Conservation (phyloP, 2,797 vertebrate species). For the Halcyon smyrnensis region DNA sequence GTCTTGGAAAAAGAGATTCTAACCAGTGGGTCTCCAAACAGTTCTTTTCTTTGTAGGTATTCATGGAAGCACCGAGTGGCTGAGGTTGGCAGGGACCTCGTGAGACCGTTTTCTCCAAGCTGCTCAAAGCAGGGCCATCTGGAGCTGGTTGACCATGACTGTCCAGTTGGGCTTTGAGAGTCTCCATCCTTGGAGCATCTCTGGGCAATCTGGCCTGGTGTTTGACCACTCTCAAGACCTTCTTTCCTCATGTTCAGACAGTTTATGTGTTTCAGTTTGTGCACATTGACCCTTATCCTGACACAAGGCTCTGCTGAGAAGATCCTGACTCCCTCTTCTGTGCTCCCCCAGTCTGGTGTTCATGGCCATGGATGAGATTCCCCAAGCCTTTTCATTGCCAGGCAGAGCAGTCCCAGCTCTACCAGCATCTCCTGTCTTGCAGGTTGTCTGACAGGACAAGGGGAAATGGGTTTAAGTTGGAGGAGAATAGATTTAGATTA, state of each 20-base stretch:
- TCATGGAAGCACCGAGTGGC: background rate
- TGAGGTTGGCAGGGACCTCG: background rate
- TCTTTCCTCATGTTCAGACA: background rate
- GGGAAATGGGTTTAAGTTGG: no score
- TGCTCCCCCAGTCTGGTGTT: background rate
- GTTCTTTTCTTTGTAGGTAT: background rate
- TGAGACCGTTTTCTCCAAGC: background rate
- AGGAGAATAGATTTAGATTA: no score
- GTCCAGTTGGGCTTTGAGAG: background rate
- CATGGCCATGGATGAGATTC: background rate
- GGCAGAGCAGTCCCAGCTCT: background rate
- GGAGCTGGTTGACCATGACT: background rate
- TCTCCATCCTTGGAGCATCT: background rate
- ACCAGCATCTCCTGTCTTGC: no score
- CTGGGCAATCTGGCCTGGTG: background rate
- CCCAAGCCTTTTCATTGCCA: background rate
- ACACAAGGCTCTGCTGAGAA: background rate
- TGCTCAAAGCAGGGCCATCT: background rate
- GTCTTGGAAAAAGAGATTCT: background rate
- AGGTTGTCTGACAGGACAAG: background rate
- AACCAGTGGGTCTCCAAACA: background rate
- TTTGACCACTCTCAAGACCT: background rate
- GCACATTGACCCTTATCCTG: background rate
- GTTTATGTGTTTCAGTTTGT: background rate
- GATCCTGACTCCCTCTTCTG: background rate